Conservation (phyloP, 2,888 invertebrate species). For the Sthenelais limicola region DNA sequence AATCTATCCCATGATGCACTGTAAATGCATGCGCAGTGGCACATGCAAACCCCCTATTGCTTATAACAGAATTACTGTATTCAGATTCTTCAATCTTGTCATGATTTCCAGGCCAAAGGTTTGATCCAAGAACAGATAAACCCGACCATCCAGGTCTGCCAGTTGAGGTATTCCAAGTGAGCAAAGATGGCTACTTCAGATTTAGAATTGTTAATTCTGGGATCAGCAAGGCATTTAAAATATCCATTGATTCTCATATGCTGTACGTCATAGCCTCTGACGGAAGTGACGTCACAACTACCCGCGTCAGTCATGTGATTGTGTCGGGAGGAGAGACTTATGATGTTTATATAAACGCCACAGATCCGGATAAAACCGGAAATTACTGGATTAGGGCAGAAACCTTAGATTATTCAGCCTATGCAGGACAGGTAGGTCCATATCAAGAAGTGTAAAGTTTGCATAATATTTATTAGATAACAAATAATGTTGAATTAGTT, state of each 20-base stretch:
- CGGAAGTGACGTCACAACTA: conserved; percentile 55
- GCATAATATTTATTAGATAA: too few relatives aligned
- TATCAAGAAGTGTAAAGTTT: too few relatives aligned
- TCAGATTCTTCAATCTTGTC: too few relatives aligned
- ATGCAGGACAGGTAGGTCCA: too few relatives aligned
- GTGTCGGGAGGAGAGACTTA: conserved; percentile 59
- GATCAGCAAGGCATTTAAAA: conserved; percentile 52
- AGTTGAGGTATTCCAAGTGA: conserved; percentile 52
- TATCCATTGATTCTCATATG: conserved; percentile 58
- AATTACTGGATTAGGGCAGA: conserved; percentile 60
- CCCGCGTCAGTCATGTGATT: conserved; percentile 53
- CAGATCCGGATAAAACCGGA: conserved; percentile 42
- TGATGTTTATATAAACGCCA: conserved; percentile 57
- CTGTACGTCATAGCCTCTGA: conserved; percentile 56
- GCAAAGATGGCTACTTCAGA: conserved; percentile 43
- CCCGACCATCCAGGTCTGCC: conserved; percentile 47
- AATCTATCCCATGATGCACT: too few relatives aligned
- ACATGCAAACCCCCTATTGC: too few relatives aligned
- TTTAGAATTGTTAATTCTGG: conserved; percentile 55
- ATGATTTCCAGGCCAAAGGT: neutral
- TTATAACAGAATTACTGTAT: too few relatives aligned
- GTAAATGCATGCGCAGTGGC: too few relatives aligned
- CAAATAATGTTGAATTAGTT: too few relatives aligned
- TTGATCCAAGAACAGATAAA: neutral
- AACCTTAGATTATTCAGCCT: too few relatives aligned